A percentile compares a stretch with the other conserved stretches of the same genome.
phyloP scores from a whole-genome alignment of 1,140 invertebrate genomes.

The Cotesia vestalis region DNA sequence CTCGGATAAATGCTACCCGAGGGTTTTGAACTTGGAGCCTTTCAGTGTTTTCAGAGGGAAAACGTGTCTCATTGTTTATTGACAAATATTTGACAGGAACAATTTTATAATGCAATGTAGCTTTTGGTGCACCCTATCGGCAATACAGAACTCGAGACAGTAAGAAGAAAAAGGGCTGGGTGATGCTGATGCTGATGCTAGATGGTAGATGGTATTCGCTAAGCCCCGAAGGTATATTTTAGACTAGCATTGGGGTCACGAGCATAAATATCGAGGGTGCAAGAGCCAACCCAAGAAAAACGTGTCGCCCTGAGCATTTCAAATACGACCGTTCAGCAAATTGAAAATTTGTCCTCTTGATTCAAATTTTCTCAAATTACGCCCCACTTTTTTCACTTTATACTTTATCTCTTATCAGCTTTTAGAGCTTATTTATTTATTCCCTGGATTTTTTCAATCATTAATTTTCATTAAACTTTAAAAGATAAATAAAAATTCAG shows the following conservation, averaged over 20 bases:
- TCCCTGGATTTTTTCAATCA: not conserved
- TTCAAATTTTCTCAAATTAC: no score
- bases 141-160: no score
- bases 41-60: not conserved
- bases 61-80: constrained; percentile 36
- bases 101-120: constrained; percentile 47
- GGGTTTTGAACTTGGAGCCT: not conserved
- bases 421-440: not conserved
- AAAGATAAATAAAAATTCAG: not conserved
- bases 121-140: constrained; percentile 39
- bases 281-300: constrained; percentile 9
- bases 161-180: not conserved
- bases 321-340: not conserved
- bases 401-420: no score
- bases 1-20: constrained; percentile 7
- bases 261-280: constrained; percentile 27
- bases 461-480: not conserved
- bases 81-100: constrained; percentile 50
- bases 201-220: no score
- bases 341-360: not conserved
- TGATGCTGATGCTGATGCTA: not conserved
- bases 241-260: constrained; percentile 12
- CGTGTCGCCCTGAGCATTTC: not conserved
- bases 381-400: no score
- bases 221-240: constrained; percentile 22